These are phyloP conservation scores for Clarias macrocephalus DNA, from an alignment of 2,113 vertebrate genomes.

Conservation along the genomic window DNA sequence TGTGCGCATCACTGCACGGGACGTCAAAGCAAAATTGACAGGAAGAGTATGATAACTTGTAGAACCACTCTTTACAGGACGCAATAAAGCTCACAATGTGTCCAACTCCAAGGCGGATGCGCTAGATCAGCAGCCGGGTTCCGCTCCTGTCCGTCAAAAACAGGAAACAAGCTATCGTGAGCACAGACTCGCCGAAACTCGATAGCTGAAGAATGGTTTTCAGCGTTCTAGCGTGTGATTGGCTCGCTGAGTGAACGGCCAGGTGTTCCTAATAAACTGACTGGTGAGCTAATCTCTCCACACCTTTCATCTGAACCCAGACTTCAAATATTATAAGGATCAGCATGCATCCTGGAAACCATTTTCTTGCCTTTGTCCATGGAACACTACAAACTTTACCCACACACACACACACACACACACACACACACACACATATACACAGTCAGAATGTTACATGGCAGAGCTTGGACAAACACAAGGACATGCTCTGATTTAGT, in stretches of 20 bases:
- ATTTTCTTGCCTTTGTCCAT: background rate
- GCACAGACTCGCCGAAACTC: background rate
- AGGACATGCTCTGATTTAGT: conserved; percentile 45
- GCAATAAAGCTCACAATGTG: background rate
- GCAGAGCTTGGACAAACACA: conserved; percentile 28
- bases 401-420: conserved; percentile 23
- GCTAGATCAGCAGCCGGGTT: background rate
- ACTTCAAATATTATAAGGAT: background rate
- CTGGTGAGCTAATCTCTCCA: background rate
- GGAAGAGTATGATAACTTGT: background rate
- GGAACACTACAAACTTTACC: background rate
- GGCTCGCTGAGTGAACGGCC: background rate
- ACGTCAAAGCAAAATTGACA: background rate
- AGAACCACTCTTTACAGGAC: background rate
- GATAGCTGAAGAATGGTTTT: background rate
- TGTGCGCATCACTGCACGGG: background rate
- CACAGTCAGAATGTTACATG: conserved; percentile 7
- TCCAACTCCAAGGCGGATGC: background rate
- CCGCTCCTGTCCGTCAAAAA: background rate
- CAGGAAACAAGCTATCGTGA: background rate
- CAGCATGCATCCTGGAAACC: background rate
- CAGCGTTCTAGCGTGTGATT: background rate
- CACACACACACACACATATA: background rate
- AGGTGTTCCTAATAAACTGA: conserved; percentile 7
- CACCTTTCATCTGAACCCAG: background rate